Conservation (phyloP, 2,113 vertebrate genomes). For the Campylomormyrus tamandua region DNA sequence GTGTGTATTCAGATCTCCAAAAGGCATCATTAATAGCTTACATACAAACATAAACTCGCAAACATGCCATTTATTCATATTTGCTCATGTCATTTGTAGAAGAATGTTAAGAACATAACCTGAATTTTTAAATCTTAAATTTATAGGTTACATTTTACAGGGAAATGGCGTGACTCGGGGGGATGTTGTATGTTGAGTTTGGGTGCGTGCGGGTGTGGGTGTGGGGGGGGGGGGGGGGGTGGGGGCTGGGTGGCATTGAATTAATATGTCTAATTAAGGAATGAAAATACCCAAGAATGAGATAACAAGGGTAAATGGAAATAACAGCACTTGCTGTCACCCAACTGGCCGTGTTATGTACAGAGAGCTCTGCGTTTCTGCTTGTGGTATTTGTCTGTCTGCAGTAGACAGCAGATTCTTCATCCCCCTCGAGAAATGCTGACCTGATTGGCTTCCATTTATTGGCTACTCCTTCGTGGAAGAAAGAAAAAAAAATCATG, state of each 20-base stretch:
- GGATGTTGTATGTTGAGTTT: neutral
- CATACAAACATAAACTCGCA: neutral
- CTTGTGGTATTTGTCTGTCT: neutral
- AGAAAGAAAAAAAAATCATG: neutral
- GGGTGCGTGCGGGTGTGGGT: neutral
- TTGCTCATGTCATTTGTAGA: neutral
- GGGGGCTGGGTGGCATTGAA: neutral
- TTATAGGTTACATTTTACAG: neutral
- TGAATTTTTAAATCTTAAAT: neutral
- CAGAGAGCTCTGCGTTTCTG: neutral
- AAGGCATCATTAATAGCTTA: neutral
- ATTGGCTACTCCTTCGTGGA: neutral
- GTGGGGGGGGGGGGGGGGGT: too few relatives aligned
- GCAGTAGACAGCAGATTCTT: neutral
- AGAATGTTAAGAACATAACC: neutral
- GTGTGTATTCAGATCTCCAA: neutral
- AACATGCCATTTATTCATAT: neutral
- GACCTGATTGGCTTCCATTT: conserved; percentile 3
- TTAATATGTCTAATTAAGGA: neutral
- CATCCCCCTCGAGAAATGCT: neutral
- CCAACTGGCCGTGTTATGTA: neutral
- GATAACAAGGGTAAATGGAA: neutral
- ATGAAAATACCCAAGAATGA: neutral
- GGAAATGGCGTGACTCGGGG: neutral
- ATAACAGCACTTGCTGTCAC: neutral